These are phyloP conservation scores for Anniella stebbinsi DNA, from an alignment of 2,797 vertebrate species.

Conservation along the genomic window DNA sequence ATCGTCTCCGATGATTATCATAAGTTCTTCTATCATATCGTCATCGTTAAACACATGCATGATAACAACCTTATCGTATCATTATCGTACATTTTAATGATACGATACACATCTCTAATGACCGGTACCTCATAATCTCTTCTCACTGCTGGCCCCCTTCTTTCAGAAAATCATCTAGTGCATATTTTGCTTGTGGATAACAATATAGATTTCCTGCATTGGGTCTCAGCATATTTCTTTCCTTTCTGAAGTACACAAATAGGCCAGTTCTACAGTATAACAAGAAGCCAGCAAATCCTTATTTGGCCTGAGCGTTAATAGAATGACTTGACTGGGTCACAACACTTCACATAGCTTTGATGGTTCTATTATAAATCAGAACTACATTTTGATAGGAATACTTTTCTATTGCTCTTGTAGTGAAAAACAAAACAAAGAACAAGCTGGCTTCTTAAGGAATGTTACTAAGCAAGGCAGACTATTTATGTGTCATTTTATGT, in stretches of 20 bases:
- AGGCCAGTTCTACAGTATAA: background rate
- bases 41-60: too few species aligned
- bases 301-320: background rate
- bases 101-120: too few species aligned
- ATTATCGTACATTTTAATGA: too few species aligned
- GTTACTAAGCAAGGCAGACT: background rate
- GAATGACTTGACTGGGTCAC: background rate
- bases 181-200: conserved; percentile 1
- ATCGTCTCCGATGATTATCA: too few species aligned
- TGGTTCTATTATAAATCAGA: accelerated
- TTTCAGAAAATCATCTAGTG: background rate
- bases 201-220: background rate
- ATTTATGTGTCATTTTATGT: background rate
- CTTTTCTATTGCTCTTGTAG: background rate
- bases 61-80: too few species aligned
- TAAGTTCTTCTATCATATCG: too few species aligned
- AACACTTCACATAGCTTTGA: background rate
- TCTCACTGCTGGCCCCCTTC: background rate
- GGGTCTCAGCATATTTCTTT: background rate
- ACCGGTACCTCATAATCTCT: background rate
- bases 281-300: background rate
- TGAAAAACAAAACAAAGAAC: background rate
- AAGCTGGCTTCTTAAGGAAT: background rate
- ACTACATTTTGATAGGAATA: background rate
- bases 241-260: background rate